These are phyloP conservation scores for Mya arenaria DNA, from an alignment of 1,140 invertebrate genomes.

Conservation along the genomic window DNA sequence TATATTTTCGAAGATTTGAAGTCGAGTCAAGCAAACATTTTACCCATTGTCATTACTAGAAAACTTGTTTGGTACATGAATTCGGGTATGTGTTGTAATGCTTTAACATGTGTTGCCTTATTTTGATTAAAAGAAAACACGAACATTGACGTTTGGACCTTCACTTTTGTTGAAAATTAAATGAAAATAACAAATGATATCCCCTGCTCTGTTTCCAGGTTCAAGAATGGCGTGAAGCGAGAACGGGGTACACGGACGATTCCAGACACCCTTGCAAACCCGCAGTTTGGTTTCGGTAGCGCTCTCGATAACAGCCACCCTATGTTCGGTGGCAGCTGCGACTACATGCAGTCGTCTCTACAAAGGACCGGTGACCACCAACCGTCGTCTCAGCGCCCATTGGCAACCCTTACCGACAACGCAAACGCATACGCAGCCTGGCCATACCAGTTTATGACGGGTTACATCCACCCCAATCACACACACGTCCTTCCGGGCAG, in stretches of 20 bases:
- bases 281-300: conserved; percentile 38
- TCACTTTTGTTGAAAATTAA: background rate
- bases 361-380: conserved; percentile 20
- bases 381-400: background rate
- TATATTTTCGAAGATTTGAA: no score
- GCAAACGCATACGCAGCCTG: background rate
- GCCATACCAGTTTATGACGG: conserved; percentile 17
- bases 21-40: no score
- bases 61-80: no score
- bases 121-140: no score
- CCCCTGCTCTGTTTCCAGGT: background rate
- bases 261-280: conserved; percentile 13
- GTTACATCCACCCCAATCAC: background rate
- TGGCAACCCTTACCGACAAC: background rate
- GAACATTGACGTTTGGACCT: no score
- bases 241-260: background rate
- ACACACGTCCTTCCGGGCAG: background rate
- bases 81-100: no score
- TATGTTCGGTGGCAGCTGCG: background rate
- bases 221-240: conserved; percentile 69
- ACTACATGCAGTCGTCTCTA: background rate
- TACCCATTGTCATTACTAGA: no score
- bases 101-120: no score
- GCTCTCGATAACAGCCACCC: conserved; percentile 27
- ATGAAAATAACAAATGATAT: background rate